Evolutionary conservation across 2,797 vertebrate species (phyloP), one percentile per base, ranked within the genome.

Genomic region (Heterohyrax brucei): DNA sequence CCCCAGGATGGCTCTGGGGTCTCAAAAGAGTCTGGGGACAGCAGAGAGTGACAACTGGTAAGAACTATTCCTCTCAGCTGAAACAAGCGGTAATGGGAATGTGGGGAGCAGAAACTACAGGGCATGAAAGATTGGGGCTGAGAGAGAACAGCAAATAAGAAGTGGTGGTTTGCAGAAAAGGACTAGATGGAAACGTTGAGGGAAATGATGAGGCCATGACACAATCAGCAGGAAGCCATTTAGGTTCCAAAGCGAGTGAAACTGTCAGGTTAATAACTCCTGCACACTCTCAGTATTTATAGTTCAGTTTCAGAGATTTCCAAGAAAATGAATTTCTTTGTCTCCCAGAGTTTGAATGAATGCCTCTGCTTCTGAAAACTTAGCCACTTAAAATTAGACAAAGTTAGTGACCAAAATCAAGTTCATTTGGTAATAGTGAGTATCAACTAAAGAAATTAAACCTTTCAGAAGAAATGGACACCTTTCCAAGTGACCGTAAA

Each of bases 171-270:
- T 82, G 93, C 91, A 95, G 81, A 93, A 89, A 96, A 95, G 50
- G 82, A 85, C 87, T 68, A 78, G 94, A 96, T 89, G 94, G 95
- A 97, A 97, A 96, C 96, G 95, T 64, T 92, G 95, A 95, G 19
- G 26, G 78, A 95, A 75, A 95, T 93, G 95, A 97, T 97, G 96
- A 95, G 96, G 95, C 96, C 95, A 79, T 79, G 96, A 96, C 94
- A 96, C 96, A 87, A 94, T 95, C 95, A 87, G n/a, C 21, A 7
- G 53, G 39, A 44, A 95, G 78, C 83, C 92, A 94, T 93, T 96
- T 89, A 94, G 68, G 95, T 68, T 97, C 75, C 89, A 85, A 97
- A 96, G 78, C 44, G 94, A 96, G 91, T 53, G 93, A 94, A 94
- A 93, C 73, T 61, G 62, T 73, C 78, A 85, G 95, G 91, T 95